A percentile compares a stretch with the other conserved stretches of the same genome.
These are phyloP conservation scores for Latrodectus geometricus DNA, from an alignment of 1,140 invertebrate species.

Conservation along the genomic window DNA sequence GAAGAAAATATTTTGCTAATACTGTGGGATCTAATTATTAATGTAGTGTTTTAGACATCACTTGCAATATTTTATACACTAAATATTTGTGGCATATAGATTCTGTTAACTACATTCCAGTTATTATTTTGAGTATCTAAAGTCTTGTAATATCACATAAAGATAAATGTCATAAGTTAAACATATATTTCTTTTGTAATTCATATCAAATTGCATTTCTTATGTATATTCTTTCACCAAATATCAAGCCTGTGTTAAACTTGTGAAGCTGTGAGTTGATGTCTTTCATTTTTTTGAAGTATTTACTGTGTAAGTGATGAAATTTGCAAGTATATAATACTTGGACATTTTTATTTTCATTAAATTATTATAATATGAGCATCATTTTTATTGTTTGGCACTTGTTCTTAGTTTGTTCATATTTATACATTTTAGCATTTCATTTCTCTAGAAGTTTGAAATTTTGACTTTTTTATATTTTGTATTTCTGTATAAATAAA, in stretches of 20 bases:
- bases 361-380: not conserved
- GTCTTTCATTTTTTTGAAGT: not conserved
- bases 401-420: not conserved
- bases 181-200: too few relatives aligned
- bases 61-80: not conserved
- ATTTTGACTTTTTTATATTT: not conserved
- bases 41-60: not conserved
- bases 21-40: too few relatives aligned
- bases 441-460: not conserved
- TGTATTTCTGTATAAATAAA: not conserved
- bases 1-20: too few relatives aligned
- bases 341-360: not conserved
- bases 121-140: not conserved
- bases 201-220: too few relatives aligned
- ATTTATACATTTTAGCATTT: not conserved
- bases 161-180: too few relatives aligned
- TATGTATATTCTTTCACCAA: not conserved
- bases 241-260: not conserved
- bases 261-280: not conserved
- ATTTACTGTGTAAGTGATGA: not conserved
- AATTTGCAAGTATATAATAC: not conserved
- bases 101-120: not conserved
- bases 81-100: not conserved
- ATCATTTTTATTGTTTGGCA: not conserved
- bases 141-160: too few relatives aligned